Evolutionary conservation across 2,113 vertebrate genomes (phyloP).

Genomic region (Vidua macroura): DNA sequence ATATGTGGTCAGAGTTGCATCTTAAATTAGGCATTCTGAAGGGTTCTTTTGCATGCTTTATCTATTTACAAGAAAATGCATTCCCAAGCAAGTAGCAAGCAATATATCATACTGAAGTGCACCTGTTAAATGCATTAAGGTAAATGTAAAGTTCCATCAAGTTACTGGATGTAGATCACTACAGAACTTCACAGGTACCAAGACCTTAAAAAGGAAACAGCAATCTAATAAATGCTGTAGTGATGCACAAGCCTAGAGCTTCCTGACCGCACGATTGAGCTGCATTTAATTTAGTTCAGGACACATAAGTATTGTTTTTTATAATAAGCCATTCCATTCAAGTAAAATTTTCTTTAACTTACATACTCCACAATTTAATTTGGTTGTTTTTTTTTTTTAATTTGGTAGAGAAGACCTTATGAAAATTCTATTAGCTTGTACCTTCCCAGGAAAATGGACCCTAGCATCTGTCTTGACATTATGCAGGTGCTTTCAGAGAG

Average conservation of each 20-base stretch:
- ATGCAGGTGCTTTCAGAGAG: not conserved
- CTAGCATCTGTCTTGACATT: not conserved
- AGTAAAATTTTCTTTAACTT: not conserved
- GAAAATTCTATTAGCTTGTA: not conserved
- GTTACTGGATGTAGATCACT: not conserved
- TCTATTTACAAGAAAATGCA: constrained; percentile 39
- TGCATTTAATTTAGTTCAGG: not conserved
- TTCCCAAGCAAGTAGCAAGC: constrained; percentile 8
- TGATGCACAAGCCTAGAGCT: constrained; percentile 13
- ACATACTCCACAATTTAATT: not conserved
- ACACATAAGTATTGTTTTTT: not conserved
- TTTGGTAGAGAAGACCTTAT: not conserved
- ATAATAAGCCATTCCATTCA: not conserved
- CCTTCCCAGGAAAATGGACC: not conserved
- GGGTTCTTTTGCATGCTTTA: constrained; percentile 19
- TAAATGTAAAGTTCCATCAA: not conserved
- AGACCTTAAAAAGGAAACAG: not conserved
- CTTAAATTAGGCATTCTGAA: not conserved
- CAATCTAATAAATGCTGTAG: not conserved
- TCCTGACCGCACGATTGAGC: fast-evolving
- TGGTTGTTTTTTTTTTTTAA: not conserved
- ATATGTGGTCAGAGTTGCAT: not conserved
- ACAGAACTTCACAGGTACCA: not conserved
- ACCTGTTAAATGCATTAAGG: constrained; percentile 1
- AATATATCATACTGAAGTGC: not conserved